A percentile compares a stretch with the other conserved stretches of the same genome.
Evolutionary conservation across 2,113 vertebrate genomes (phyloP).

Genomic region (Mobula hypostoma): DNA sequence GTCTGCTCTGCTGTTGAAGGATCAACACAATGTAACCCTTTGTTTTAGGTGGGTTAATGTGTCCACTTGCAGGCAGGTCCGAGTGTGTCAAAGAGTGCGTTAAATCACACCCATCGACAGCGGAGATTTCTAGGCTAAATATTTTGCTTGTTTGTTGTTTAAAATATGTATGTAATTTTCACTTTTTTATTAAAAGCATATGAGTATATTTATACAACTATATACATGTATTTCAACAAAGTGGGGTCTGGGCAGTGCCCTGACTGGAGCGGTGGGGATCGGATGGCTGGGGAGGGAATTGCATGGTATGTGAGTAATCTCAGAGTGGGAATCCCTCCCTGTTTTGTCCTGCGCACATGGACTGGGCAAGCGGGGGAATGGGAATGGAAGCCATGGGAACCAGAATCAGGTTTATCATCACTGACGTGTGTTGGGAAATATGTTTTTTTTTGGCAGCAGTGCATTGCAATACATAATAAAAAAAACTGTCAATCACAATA

Average conservation of each 20-base stretch:
- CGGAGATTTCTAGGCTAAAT: neutral
- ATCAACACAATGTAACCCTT: neutral
- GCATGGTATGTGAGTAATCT: neutral
- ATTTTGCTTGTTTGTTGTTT: slow-evolving; percentile 18
- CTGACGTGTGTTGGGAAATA: no score
- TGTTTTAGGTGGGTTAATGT: neutral
- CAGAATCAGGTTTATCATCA: no score
- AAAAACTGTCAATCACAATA: no score
- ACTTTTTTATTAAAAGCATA: slow-evolving; percentile 6
- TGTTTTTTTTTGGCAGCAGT: no score
- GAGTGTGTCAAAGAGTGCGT: neutral
- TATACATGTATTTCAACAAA: neutral
- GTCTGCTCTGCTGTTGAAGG: no score
- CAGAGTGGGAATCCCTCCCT: neutral
- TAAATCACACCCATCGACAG: neutral
- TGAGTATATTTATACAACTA: neutral
- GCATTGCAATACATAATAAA: no score
- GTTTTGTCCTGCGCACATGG: neutral
- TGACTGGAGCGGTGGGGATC: no score
- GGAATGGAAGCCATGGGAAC: no score
- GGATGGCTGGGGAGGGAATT: no score
- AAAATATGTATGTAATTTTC: slow-evolving; percentile 28
- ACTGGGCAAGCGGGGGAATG: no score
- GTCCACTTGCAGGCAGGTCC: neutral
- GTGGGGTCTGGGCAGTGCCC: neutral